Evolutionary conservation across 2,113 vertebrate genomes (phyloP).

Genomic region (Phyllopteryx taeniolatus): DNA sequence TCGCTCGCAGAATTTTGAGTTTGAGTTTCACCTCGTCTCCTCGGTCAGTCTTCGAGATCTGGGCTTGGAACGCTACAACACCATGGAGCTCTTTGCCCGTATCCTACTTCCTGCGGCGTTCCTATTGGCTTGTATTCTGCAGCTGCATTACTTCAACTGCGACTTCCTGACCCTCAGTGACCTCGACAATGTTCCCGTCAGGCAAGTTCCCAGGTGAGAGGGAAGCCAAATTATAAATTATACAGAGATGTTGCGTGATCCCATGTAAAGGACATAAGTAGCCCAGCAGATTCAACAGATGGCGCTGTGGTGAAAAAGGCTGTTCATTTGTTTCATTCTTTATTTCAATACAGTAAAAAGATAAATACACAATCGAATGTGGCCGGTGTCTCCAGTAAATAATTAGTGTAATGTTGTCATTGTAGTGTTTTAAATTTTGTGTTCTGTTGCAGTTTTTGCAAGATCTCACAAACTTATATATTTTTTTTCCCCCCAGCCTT

Average conservation of each 20-base stretch:
- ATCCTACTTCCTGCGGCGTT: slow-evolving; percentile 73
- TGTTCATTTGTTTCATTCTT: too few species aligned
- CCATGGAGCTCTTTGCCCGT: slow-evolving; percentile 68
- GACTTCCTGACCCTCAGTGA: slow-evolving; percentile 76
- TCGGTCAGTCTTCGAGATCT: slow-evolving; percentile 68
- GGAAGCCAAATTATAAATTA: neutral
- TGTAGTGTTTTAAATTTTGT: too few species aligned
- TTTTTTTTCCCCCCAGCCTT: too few species aligned
- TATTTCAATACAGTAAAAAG: too few species aligned
- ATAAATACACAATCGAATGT: too few species aligned
- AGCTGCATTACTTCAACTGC: slow-evolving; percentile 75
- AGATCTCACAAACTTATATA: too few species aligned
- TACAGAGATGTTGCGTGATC: neutral
- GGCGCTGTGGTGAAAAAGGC: too few species aligned
- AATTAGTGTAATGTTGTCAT: too few species aligned
- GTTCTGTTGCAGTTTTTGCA: too few species aligned
- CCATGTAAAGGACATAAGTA: neutral
- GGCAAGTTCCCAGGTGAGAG: slow-evolving; percentile 57
- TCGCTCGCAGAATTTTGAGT: neutral
- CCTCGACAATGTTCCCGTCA: slow-evolving; percentile 62
- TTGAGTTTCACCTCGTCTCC: neutral
- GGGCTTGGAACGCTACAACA: slow-evolving; percentile 71
- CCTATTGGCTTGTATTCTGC: slow-evolving; percentile 76
- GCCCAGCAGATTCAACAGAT: neutral
- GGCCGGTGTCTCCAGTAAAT: too few species aligned